Evolutionary conservation across 2,888 invertebrate species (phyloP).

Genomic region (Ctena decussata): DNA sequence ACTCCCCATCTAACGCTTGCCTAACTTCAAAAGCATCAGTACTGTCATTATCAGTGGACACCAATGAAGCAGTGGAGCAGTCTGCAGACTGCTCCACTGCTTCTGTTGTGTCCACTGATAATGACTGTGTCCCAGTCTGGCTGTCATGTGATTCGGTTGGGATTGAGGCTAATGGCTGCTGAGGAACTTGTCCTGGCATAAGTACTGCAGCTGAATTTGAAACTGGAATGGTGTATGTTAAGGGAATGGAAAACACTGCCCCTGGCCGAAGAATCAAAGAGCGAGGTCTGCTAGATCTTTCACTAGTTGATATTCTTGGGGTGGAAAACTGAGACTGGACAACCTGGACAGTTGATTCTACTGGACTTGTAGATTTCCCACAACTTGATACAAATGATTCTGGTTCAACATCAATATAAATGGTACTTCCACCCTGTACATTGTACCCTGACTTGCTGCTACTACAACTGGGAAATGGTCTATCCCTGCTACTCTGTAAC

Average conservation of each 20-base stretch:
- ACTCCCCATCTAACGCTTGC: neutral
- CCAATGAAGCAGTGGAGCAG: neutral
- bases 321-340: neutral
- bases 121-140: neutral
- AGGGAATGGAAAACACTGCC: conserved; percentile 76
- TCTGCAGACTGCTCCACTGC: too few relatives aligned
- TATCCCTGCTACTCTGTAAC: conserved; percentile 31
- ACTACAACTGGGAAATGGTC: conserved; percentile 3
- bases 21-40: neutral
- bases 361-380: neutral
- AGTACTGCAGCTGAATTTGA: neutral
- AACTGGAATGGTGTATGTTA: conserved; percentile 63
- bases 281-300: conserved; percentile 26
- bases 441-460: conserved; percentile 43
- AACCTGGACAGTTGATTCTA: neutral
- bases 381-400: conserved; percentile 25
- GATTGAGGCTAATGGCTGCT: neutral
- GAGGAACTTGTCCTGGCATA: conserved; percentile 15
- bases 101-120: neutral
- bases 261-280: conserved; percentile 76
- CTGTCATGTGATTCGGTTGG: neutral
- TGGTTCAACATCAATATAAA: conserved; percentile 77
- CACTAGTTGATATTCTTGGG: neutral
- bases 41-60: neutral
- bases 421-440: conserved; percentile 52